Conservation (phyloP, 2,888 invertebrate species). For the Lucinisca nassula region DNA sequence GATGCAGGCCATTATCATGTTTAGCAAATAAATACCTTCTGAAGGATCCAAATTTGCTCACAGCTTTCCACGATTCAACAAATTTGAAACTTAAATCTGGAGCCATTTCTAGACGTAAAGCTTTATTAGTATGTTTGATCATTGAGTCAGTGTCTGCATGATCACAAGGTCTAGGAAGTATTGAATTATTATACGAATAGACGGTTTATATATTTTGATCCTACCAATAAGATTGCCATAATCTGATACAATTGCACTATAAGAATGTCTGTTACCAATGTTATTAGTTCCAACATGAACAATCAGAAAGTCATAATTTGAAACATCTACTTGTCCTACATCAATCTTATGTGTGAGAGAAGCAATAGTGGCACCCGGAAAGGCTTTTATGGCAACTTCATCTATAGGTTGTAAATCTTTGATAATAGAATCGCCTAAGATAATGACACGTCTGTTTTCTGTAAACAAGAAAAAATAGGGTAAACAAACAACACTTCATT, state of each 20-base stretch:
- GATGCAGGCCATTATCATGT: not conserved
- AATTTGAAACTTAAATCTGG: not conserved
- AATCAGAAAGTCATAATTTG: not conserved
- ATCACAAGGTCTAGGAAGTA: not conserved
- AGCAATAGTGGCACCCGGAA: not conserved
- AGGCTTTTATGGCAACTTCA: not conserved
- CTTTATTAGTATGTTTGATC: not conserved
- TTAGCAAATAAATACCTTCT: not conserved
- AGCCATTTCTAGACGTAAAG: not conserved
- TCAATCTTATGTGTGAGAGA: not conserved
- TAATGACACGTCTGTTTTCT: not conserved
- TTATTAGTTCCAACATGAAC: not conserved
- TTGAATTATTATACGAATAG: not conserved
- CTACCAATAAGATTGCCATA: not conserved
- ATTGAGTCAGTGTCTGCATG: not conserved
- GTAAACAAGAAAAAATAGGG: not conserved
- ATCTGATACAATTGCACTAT: not conserved
- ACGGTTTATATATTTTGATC: not conserved
- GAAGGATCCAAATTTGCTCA: not conserved
- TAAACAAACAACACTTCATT: no score
- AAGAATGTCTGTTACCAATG: not conserved
- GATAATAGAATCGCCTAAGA: not conserved
- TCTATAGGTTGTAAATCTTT: not conserved
- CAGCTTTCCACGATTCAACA: not conserved
- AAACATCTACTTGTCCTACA: not conserved